Evolutionary conservation across 2,113 vertebrate genomes (phyloP).

Genomic region (Agelaius phoeniceus): DNA sequence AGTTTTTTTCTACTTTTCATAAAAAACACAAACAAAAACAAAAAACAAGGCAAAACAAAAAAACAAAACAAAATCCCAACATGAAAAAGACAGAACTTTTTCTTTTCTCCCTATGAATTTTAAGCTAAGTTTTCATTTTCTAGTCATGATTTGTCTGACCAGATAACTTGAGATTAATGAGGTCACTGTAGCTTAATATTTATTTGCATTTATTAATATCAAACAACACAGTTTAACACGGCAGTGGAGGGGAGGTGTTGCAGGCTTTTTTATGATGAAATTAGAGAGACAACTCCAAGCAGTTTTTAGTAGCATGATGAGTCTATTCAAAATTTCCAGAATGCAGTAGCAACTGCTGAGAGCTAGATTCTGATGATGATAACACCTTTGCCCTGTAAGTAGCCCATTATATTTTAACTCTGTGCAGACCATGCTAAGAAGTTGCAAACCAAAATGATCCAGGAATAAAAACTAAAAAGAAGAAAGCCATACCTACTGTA

Average conservation of each 20-base stretch:
- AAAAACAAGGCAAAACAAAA: neutral
- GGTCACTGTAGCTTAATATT: neutral
- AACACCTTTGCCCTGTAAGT: neutral
- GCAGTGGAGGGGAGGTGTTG: accelerated
- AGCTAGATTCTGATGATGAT: neutral
- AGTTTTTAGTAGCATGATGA: neutral
- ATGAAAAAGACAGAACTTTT: neutral
- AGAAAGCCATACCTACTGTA: neutral
- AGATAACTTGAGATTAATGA: neutral
- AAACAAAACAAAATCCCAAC: neutral
- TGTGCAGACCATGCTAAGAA: neutral
- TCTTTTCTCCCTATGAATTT: neutral
- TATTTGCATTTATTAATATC: neutral
- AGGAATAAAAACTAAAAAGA: neutral
- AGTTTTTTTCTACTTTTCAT: neutral
- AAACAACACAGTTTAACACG: neutral
- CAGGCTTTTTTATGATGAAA: neutral
- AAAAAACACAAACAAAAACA: neutral
- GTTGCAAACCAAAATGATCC: neutral
- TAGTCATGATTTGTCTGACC: neutral
- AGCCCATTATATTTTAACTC: neutral
- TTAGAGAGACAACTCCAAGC: neutral
- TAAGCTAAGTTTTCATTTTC: neutral
- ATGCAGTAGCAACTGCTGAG: neutral
- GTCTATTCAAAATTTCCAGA: neutral